phyloP scores from a whole-genome alignment of 2,888 invertebrate species.

The Furcula furcula region DNA sequence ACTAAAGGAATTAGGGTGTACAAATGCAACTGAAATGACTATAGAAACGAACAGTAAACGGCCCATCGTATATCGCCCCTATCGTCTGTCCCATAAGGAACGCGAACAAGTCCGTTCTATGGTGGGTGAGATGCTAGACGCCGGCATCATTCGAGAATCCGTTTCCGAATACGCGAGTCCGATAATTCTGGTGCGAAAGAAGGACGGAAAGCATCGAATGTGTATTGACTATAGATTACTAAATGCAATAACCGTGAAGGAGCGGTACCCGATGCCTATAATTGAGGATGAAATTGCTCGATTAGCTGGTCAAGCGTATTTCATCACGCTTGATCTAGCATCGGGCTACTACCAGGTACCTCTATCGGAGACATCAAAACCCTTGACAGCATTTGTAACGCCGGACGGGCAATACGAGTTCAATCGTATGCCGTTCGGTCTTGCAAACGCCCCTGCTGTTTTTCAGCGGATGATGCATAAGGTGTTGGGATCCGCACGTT shows the following conservation, averaged over 20 bases:
- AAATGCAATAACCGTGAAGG: slow-evolving; percentile 14
- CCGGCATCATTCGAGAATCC: slow-evolving; percentile 3
- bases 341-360: slow-evolving; percentile 1
- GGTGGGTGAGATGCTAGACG: slow-evolving; percentile 5
- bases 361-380: background rate
- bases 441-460: slow-evolving; percentile 11
- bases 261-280: slow-evolving; percentile 18
- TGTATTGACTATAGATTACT: slow-evolving; percentile 3
- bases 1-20: slow-evolving; percentile 4
- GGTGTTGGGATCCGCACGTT: slow-evolving; percentile 2
- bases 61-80: slow-evolving; percentile 6
- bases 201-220: background rate
- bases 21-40: slow-evolving; percentile 2
- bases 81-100: slow-evolving; percentile 5
- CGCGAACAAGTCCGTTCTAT: slow-evolving; percentile 3
- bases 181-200: slow-evolving; percentile 5
- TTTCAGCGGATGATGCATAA: slow-evolving; percentile 13
- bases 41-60: background rate
- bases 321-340: slow-evolving; percentile 1
- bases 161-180: slow-evolving; percentile 6
- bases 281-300: slow-evolving; percentile 21
- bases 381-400: slow-evolving; percentile 43
- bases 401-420: slow-evolving; percentile 38
- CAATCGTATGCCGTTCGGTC: slow-evolving; percentile 33
- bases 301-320: slow-evolving; percentile 4